Evolutionary conservation across 2,888 invertebrate species (phyloP), one percentile per base, ranked within the genome.

Genomic region (Drosophila siamana): DNA sequence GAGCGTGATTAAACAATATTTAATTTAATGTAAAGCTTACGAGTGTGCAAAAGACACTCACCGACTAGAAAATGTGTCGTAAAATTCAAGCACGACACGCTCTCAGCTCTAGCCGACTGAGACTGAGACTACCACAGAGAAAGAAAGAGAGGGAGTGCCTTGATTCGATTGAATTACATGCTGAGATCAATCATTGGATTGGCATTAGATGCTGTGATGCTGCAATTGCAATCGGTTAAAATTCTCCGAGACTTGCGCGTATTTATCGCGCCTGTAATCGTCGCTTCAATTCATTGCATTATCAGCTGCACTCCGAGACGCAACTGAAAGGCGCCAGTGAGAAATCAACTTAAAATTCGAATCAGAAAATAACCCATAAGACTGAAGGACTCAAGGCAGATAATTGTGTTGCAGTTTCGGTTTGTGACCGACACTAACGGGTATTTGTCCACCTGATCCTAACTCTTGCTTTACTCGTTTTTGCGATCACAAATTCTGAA

Each of bases 351-450:
- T 33, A n/a, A 33, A 26, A 1, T 26, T 4, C 26, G n/a, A 33
- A 33, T n/a, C 33, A 16, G 7, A 30, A n/a, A 33, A 44, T n/a
- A 15, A 33, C 13, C 7, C 4, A 0, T 22, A 15, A 16, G 15
- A 28, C 15, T 44, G 47, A 43, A 54, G 46, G 46, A 22, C 3
- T 33, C 19, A 16, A 43, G 3, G 0, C 7, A 41, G 40, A 16
- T 89, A 33, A 47, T 33, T 89, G 88, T 90, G 90, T 91, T 86
- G 89, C 89, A 87, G 90, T 92, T 92, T 92, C 91, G 88, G 89
- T 92, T 92, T 92, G 92, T 92, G 92, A 92, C 92, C 92, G 92
- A 92, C 92, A 92, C 92, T 92, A 92, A 92, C 92, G 92, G 92
- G 92, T 92, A 92, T 86, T 71, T 65, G 16, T 30, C 13, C 5